Conservation (phyloP, 2,888 invertebrate genomes). For the Melinopterus prodromus region DNA sequence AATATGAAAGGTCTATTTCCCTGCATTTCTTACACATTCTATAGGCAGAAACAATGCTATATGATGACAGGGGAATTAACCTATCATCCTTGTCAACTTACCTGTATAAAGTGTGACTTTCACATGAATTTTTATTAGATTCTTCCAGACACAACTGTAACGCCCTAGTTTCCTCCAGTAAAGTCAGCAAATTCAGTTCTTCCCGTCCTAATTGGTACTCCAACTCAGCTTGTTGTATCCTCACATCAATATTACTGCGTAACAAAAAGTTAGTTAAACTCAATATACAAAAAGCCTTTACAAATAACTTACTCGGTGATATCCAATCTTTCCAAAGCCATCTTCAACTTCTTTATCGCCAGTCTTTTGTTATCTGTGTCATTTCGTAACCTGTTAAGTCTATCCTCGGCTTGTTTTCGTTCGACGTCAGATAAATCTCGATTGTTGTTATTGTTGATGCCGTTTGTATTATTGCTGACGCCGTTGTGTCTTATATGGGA, state of each 20-base stretch:
- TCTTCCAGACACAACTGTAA: constrained; percentile 82
- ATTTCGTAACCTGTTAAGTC: constrained; percentile 66
- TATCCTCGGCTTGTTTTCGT: constrained; percentile 67
- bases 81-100: constrained; percentile 38
- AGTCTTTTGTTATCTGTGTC: constrained; percentile 82
- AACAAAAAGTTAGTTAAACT: background rate
- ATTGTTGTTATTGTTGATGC: constrained; percentile 48
- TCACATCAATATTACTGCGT: constrained; percentile 83
- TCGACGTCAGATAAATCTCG: constrained; percentile 64
- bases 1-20: background rate
- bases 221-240: constrained; percentile 89
- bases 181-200: constrained; percentile 84
- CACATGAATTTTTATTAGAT: constrained; percentile 57
- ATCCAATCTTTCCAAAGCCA: constrained; percentile 82
- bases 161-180: constrained; percentile 84
- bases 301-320: constrained; percentile 80
- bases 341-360: constrained; percentile 82
- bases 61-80: background rate
- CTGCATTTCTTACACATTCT: background rate
- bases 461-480: constrained; percentile 51
- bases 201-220: constrained; percentile 89
- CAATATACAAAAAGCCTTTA: background rate
- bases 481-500: constrained; percentile 47
- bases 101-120: constrained; percentile 60
- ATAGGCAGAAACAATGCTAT: background rate